Percentiles rank a stretch among this genome's conserved stretches.
Conservation (phyloP, 2,888 invertebrate species). For the Cataglyphis altisquamis region DNA sequence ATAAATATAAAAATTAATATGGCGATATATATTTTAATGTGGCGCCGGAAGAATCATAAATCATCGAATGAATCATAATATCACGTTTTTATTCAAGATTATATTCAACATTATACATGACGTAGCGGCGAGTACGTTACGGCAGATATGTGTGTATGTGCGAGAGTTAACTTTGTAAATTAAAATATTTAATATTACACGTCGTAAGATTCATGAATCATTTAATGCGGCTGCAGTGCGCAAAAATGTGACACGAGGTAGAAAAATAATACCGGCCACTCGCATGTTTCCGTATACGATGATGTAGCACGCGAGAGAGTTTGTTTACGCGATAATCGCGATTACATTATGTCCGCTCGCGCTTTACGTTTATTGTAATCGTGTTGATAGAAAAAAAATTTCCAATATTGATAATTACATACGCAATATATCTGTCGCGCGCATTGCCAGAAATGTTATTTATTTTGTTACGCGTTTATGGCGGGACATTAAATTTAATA, state of each 20-base stretch:
- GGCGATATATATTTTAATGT: conserved; percentile 16
- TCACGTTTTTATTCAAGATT: conserved; percentile 15
- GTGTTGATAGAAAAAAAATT: conserved; percentile 18
- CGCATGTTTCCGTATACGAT: background rate
- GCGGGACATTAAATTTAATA: conserved; percentile 42
- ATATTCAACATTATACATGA: background rate
- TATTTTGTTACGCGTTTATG: conserved; percentile 40
- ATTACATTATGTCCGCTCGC: conserved; percentile 35
- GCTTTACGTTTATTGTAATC: conserved; percentile 38
- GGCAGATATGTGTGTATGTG: background rate
- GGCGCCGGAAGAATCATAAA: conserved; percentile 26
- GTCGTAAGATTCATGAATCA: conserved; percentile 53
- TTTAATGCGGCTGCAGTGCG: conserved; percentile 48
- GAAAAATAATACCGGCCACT: conserved; percentile 24
- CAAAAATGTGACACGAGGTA: conserved; percentile 47
- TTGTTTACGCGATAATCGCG: conserved; percentile 24
- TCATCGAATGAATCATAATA: conserved; percentile 31
- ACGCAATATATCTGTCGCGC: conserved; percentile 6
- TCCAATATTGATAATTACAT: conserved; percentile 53
- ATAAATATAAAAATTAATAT: conserved; percentile 46
- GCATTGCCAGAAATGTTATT: conserved; percentile 38
- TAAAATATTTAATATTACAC: conserved; percentile 48
- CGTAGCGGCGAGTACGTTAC: background rate
- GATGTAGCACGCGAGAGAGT: conserved; percentile 9
- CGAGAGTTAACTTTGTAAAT: conserved; percentile 46